A percentile compares a stretch with the other conserved stretches of the same genome.
Evolutionary conservation across 2,888 invertebrate species (phyloP).

Genomic region (Diadegma fenestrale): DNA sequence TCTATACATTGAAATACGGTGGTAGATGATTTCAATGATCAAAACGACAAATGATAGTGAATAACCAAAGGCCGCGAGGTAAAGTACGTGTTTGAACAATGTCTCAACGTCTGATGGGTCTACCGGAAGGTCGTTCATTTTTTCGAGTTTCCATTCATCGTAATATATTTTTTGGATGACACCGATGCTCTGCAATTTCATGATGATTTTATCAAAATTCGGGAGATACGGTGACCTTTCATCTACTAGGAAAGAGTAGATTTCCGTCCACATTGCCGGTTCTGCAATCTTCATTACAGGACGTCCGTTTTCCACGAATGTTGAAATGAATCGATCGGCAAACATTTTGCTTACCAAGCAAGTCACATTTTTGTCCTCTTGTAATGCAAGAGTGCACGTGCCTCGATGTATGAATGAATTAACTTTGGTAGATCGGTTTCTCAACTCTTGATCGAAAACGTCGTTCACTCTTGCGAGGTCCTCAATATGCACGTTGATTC

Average conservation of each 20-base stretch:
- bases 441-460: constrained; percentile 49
- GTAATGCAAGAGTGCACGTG: neutral
- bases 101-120: no score
- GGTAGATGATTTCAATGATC: neutral
- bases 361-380: constrained; percentile 43
- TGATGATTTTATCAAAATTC: constrained; percentile 43
- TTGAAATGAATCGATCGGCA: neutral
- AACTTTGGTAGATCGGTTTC: constrained; percentile 1
- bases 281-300: neutral
- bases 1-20: neutral
- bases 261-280: constrained; percentile 57
- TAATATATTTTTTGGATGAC: constrained; percentile 23
- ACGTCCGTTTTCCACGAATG: neutral
- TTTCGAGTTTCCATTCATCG: neutral
- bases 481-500: neutral
- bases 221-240: constrained; percentile 60
- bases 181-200: constrained; percentile 25
- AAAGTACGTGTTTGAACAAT: neutral
- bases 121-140: no score
- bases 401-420: constrained; percentile 16
- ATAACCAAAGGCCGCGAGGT: neutral
- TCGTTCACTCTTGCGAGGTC: neutral
- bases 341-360: constrained; percentile 45
- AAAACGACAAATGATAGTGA: neutral
- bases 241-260: constrained; percentile 35